These are phyloP conservation scores for Myanophis thanlyinensis DNA, from an alignment of 2,113 vertebrate genomes.

Conservation along the genomic window DNA sequence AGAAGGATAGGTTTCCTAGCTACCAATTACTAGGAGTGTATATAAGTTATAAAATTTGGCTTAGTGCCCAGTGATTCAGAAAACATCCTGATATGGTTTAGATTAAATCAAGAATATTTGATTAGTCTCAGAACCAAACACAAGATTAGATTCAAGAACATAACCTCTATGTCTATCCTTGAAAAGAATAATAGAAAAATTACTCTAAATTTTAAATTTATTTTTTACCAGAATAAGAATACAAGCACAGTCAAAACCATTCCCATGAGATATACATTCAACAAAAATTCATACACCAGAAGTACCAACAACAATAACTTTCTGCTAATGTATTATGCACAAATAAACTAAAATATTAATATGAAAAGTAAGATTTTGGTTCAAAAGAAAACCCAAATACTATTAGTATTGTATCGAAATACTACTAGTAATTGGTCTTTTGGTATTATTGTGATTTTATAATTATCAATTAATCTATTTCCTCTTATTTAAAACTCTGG, in stretches of 20 bases:
- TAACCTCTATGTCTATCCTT: not conserved
- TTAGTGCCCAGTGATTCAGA: not conserved
- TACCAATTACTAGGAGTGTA: not conserved
- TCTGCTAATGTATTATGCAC: not conserved
- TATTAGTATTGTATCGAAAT: too few relatives aligned
- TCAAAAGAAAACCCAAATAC: not conserved
- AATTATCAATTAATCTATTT: not conserved
- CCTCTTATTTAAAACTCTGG: not conserved
- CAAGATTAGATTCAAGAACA: not conserved
- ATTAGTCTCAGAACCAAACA: not conserved
- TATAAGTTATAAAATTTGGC: not conserved
- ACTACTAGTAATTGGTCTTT: not conserved
- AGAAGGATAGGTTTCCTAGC: not conserved
- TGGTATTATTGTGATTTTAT: not conserved
- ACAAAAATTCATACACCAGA: not conserved
- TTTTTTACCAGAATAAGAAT: not conserved
- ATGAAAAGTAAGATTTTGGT: not conserved
- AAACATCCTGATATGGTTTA: not conserved
- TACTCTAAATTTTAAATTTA: not conserved
- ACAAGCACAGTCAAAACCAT: not conserved
- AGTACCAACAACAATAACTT: not conserved
- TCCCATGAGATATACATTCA: not conserved
- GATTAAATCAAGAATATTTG: not conserved
- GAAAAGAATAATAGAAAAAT: not conserved
- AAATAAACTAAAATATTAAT: not conserved